These are phyloP conservation scores for Hyperoodon ampullatus DNA, from an alignment of 2,113 vertebrate genomes.

Conservation along the genomic window DNA sequence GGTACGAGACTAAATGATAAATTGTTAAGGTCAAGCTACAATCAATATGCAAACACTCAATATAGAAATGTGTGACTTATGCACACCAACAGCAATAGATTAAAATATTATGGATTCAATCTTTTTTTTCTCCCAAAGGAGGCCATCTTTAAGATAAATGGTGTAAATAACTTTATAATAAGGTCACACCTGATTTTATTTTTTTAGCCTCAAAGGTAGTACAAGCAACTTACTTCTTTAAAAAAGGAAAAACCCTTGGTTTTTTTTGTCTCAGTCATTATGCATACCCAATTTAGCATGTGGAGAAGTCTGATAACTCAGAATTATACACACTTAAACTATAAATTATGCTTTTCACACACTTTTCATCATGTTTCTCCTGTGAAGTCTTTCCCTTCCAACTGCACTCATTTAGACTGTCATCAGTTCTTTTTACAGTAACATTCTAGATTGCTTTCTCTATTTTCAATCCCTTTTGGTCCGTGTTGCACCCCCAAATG, in stretches of 20 bases:
- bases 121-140: conserved; percentile 9
- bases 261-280: conserved; percentile 1
- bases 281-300: neutral
- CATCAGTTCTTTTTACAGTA: neutral
- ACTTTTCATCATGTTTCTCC: neutral
- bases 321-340: neutral
- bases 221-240: neutral
- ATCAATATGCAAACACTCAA: conserved; percentile 51
- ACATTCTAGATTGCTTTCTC: neutral
- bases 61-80: conserved; percentile 4
- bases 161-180: conserved; percentile 44
- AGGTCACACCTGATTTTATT: conserved; percentile 38
- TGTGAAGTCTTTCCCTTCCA: neutral
- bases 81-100: neutral
- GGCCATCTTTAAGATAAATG: conserved; percentile 52
- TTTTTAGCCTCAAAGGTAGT: neutral
- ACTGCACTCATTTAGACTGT: neutral
- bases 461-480: neutral
- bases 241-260: neutral
- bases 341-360: conserved; percentile 9
- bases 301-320: neutral
- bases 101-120: conserved; percentile 19
- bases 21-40: conserved; percentile 52
- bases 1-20: conserved; percentile 34
- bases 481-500: neutral